phyloP scores from a whole-genome alignment of 2,113 vertebrate genomes.

The Himantopus leucocephalus region DNA sequence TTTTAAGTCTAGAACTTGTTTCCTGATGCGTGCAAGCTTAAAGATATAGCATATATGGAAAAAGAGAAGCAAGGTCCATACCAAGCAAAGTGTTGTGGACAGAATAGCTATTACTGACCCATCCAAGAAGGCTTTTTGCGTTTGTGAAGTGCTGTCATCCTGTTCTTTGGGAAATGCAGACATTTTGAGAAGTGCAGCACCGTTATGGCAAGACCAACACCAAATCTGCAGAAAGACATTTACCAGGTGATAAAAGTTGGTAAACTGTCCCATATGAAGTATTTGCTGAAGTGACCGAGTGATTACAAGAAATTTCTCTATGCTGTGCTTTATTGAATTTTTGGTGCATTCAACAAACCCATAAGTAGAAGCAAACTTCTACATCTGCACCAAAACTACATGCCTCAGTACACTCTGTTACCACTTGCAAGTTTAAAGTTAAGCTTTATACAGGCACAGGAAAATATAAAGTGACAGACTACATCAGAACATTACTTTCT shows the following conservation, averaged over 20 bases:
- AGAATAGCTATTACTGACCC: conserved; percentile 75
- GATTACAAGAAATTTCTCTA: neutral
- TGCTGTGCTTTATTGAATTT: neutral
- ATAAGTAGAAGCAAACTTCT: neutral
- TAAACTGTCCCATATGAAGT: neutral
- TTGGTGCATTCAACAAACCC: neutral
- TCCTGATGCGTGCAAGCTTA: conserved; percentile 22
- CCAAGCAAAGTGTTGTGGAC: conserved; percentile 56
- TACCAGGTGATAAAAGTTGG: neutral
- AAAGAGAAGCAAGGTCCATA: conserved; percentile 62
- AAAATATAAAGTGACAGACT: neutral
- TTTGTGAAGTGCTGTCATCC: conserved; percentile 79
- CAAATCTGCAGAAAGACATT: conserved; percentile 78
- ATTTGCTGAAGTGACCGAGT: neutral
- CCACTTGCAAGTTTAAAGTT: neutral
- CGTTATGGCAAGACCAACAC: conserved; percentile 88
- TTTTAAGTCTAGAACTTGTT: neutral
- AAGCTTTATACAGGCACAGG: neutral
- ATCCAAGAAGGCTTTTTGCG: conserved; percentile 80
- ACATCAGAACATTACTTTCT: neutral
- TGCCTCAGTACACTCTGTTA: neutral
- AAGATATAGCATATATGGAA: conserved; percentile 36
- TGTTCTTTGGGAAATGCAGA: conserved; percentile 78
- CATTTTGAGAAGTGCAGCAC: conserved; percentile 86
- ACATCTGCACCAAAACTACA: neutral